Percentiles rank a stretch among this genome's conserved stretches.
Conservation (phyloP, 2,113 vertebrate genomes). For the Erpornis zantholeuca region DNA sequence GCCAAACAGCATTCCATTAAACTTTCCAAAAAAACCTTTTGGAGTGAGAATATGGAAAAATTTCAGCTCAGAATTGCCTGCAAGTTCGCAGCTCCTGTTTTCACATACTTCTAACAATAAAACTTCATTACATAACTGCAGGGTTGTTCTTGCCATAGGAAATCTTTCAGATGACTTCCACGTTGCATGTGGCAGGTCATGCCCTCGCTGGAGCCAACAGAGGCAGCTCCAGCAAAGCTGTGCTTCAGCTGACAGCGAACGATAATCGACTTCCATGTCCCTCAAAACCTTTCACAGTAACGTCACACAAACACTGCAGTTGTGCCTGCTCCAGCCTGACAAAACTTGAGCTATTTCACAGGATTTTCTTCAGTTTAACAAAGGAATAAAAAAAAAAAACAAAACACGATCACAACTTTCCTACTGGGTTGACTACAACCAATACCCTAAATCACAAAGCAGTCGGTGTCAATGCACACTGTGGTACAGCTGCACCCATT, state of each 20-base stretch:
- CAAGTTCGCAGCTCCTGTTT: constrained; percentile 51
- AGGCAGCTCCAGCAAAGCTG: neutral
- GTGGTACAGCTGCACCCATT: constrained; percentile 66
- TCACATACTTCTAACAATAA: neutral
- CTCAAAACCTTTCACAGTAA: neutral
- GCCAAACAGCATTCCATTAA: neutral
- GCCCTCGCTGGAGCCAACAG: neutral
- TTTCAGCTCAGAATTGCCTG: neutral
- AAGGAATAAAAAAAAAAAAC: neutral
- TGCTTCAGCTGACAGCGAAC: neutral
- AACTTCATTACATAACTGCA: neutral
- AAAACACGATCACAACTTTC: too few species aligned
- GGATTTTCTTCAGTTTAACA: neutral
- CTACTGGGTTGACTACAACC: neutral
- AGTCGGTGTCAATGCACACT: constrained; percentile 60
- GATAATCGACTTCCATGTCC: neutral
- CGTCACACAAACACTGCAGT: neutral
- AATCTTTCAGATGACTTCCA: constrained; percentile 1
- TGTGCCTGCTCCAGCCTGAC: neutral
- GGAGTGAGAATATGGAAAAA: constrained; percentile 11
- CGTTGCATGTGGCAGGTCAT: constrained; percentile 9
- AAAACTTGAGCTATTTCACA: neutral
- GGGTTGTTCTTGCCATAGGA: neutral
- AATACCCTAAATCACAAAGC: constrained; percentile 42
- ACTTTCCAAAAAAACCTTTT: neutral